Evolutionary conservation across 2,797 vertebrate genomes (phyloP), one percentile per base, ranked within the genome.

Genomic region (Melopsittacus undulatus): DNA sequence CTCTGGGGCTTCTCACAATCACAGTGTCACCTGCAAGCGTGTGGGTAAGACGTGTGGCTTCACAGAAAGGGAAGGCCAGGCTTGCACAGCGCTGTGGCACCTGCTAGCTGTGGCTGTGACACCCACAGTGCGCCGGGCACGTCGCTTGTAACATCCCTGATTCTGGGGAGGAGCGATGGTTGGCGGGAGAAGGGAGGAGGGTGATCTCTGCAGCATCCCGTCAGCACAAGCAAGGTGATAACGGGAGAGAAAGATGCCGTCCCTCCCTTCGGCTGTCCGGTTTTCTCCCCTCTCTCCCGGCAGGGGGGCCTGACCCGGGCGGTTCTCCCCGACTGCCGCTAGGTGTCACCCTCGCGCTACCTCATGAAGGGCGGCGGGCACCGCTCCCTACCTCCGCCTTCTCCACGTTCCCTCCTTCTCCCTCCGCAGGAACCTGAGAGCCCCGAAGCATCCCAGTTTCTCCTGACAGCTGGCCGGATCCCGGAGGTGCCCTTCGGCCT

Each of bases 401-500:
- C 10, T 10, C 3, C n/a, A 9, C 3, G 1, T 7, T 1, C 12
- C 1, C 7, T 69, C 7, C 24, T 32, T 26, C 2, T 70, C 14
- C 32, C 59, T 27, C 43, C 23, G 17, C 97, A 99, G 99, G 97
- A 98, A 61, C 97, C 98, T 63, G 97, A 98, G 56, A 97, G 94
- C 69, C 91, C 27, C 14, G 98, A 97, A 54, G 98, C 97, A 48
- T 82, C 98, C 6, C 87, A 98, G 92, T 98, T 99, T 11, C 43
- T 92, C 21, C 96, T 68, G 24, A 97, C 98, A 61, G 97, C 97
- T 11, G 95, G 96, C 49, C 87, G 90, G 20, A 92, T 98, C 17
- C 89, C 97, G 46, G 97, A 98, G 0, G 97, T 99, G 75, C 97
- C 98, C 1, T 98, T 98, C 49, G 99, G 98, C 32, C 85, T 99